phyloP scores from a whole-genome alignment of 1,140 invertebrate species.

The Hormaphis cornu region DNA sequence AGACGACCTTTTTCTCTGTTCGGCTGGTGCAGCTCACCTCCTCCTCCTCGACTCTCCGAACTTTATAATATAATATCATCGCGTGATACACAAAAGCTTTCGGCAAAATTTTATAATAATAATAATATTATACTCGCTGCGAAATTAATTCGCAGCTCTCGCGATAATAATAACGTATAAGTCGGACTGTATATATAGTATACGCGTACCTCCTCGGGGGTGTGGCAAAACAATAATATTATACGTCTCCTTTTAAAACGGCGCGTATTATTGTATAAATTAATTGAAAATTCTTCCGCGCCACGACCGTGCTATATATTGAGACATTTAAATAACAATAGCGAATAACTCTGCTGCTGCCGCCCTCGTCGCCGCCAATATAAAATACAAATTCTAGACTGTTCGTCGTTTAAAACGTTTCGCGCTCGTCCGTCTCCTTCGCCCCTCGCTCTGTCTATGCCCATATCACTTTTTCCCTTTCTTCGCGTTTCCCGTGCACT shows the following conservation, averaged over 20 bases:
- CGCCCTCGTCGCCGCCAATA: slow-evolving; percentile 18
- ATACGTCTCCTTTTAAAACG: slow-evolving; percentile 30
- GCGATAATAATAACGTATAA: no score
- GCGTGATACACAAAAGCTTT: slow-evolving; percentile 32
- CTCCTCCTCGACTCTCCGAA: not conserved
- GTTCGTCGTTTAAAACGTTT: slow-evolving; percentile 20
- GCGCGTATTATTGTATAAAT: slow-evolving; percentile 32
- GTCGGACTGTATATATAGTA: no score
- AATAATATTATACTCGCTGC: slow-evolving; percentile 29
- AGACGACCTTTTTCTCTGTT: slow-evolving; percentile 39
- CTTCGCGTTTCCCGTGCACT: not conserved
- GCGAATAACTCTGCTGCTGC: slow-evolving; percentile 24
- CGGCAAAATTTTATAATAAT: slow-evolving; percentile 29
- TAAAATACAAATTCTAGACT: slow-evolving; percentile 31
- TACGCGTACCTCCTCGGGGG: slow-evolving; percentile 24
- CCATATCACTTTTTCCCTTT: not conserved
- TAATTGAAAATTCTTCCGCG: slow-evolving; percentile 32
- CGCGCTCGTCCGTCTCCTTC: not conserved
- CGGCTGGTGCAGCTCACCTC: not conserved
- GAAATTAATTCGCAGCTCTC: slow-evolving; percentile 33
- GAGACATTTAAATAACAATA: slow-evolving; percentile 33
- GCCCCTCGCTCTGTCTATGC: not conserved
- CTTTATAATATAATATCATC: no score
- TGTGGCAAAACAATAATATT: slow-evolving; percentile 28
- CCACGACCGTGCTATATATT: slow-evolving; percentile 27